Percentiles rank a stretch among this genome's conserved stretches.
phyloP scores from a whole-genome alignment of 2,113 vertebrate genomes.

The Cyprinodon brontotheroides region DNA sequence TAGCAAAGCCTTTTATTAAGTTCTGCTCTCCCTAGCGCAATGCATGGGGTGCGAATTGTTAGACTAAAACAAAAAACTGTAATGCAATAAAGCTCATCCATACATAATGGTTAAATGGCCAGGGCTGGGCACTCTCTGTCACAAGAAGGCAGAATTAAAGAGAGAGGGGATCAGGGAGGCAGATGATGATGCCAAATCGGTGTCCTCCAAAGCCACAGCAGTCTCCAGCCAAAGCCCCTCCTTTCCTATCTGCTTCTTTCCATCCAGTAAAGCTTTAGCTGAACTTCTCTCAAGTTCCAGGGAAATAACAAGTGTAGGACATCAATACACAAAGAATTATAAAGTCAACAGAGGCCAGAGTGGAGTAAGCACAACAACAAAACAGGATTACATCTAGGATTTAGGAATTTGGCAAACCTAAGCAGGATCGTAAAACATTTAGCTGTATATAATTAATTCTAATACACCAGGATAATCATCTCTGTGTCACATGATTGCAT shows the following conservation, averaged over 20 bases:
- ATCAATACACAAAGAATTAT: slow-evolving; percentile 32
- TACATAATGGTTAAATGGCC: slow-evolving; percentile 70
- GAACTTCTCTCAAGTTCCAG: slow-evolving; percentile 39
- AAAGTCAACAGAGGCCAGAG: slow-evolving; percentile 42
- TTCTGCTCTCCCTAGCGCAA: slow-evolving; percentile 71
- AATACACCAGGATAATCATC: slow-evolving; percentile 52
- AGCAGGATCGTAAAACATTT: slow-evolving; percentile 27
- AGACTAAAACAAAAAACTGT: slow-evolving; percentile 64
- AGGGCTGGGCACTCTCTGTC: slow-evolving; percentile 42
- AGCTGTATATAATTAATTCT: slow-evolving; percentile 51
- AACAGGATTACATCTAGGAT: slow-evolving; percentile 12
- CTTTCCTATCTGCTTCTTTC: slow-evolving; percentile 30
- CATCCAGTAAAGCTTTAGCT: slow-evolving; percentile 37
- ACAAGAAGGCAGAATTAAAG: slow-evolving; percentile 56
- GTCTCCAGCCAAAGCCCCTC: slow-evolving; percentile 49
- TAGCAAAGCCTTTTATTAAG: slow-evolving; percentile 76
- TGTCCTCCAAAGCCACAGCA: slow-evolving; percentile 38
- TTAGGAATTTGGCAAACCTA: slow-evolving; percentile 29
- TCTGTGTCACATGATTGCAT: slow-evolving; percentile 50
- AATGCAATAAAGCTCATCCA: slow-evolving; percentile 74
- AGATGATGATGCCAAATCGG: slow-evolving; percentile 46
- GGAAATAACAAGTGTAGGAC: slow-evolving; percentile 52
- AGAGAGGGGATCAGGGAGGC: slow-evolving; percentile 50
- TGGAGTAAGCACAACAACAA: slow-evolving; percentile 16
- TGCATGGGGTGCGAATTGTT: slow-evolving; percentile 73